These are phyloP conservation scores for Bubo bubo DNA, from an alignment of 2,113 vertebrate genomes.

Conservation along the genomic window DNA sequence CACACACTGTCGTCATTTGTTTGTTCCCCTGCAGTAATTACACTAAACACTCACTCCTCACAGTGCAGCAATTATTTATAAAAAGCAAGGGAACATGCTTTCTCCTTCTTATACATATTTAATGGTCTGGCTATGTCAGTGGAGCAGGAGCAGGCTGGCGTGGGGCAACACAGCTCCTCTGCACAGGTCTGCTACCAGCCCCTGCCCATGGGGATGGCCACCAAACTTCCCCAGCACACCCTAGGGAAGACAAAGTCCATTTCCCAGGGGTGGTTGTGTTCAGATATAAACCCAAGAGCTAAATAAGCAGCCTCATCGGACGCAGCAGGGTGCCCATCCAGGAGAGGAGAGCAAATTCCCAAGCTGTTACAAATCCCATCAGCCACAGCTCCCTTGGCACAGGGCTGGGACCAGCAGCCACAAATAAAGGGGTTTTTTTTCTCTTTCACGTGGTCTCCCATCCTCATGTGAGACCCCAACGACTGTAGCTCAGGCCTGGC, in stretches of 20 bases:
- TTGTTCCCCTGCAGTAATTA: neutral
- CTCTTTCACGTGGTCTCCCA: neutral
- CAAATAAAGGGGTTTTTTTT: neutral
- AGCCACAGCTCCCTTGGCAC: neutral
- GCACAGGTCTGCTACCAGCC: neutral
- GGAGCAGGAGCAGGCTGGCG: neutral
- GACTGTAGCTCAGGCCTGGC: neutral
- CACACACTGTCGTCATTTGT: neutral
- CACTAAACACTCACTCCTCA: neutral
- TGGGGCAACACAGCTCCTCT: neutral
- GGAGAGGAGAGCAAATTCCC: neutral
- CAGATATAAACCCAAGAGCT: neutral
- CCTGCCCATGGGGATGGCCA: accelerated
- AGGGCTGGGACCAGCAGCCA: neutral
- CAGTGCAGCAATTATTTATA: conserved; percentile 6
- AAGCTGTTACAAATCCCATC: neutral
- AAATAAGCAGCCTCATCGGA: neutral
- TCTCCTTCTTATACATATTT: neutral
- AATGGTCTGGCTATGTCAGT: neutral
- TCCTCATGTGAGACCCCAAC: accelerated
- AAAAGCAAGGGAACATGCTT: neutral
- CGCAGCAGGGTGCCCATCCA: accelerated
- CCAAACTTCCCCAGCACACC: neutral
- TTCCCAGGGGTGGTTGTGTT: neutral
- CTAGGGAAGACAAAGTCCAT: accelerated